Evolutionary conservation across 2,797 vertebrate species (phyloP).

Genomic region (Natrix natrix): DNA sequence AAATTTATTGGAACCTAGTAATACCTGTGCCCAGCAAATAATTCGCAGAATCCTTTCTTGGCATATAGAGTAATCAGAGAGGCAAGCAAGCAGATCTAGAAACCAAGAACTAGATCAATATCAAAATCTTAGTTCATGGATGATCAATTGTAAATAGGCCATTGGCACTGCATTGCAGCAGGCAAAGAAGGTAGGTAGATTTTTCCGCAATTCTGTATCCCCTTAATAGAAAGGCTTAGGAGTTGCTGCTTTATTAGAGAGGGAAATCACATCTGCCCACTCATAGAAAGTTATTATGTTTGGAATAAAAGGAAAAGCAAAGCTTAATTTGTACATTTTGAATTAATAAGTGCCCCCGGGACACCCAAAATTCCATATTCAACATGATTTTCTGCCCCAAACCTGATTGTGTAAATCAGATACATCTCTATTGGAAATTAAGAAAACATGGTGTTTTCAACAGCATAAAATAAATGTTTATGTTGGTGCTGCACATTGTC

Average conservation of each 20-base stretch:
- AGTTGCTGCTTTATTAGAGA: background rate
- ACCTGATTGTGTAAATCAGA: background rate
- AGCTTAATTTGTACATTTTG: background rate
- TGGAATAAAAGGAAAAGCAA: background rate
- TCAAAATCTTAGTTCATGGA: background rate
- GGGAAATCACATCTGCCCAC: background rate
- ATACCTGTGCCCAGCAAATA: slow-evolving; percentile 45
- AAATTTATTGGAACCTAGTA: slow-evolving; percentile 5
- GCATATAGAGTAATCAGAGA: slow-evolving; percentile 41
- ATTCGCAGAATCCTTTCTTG: slow-evolving; percentile 36
- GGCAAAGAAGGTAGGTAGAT: background rate
- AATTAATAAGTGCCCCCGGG: background rate
- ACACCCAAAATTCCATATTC: background rate
- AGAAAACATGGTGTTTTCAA: background rate
- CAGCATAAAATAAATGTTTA: background rate
- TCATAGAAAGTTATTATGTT: slow-evolving; percentile 4
- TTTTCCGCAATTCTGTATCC: background rate
- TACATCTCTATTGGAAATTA: background rate
- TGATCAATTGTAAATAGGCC: background rate
- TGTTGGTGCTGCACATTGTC: background rate
- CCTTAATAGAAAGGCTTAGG: background rate
- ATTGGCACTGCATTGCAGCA: background rate
- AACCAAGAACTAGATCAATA: background rate
- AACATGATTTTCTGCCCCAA: background rate
- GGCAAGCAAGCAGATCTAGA: slow-evolving; percentile 24